Evolutionary conservation across 2,888 invertebrate genomes (phyloP).

Genomic region (Eilema sororculum): DNA sequence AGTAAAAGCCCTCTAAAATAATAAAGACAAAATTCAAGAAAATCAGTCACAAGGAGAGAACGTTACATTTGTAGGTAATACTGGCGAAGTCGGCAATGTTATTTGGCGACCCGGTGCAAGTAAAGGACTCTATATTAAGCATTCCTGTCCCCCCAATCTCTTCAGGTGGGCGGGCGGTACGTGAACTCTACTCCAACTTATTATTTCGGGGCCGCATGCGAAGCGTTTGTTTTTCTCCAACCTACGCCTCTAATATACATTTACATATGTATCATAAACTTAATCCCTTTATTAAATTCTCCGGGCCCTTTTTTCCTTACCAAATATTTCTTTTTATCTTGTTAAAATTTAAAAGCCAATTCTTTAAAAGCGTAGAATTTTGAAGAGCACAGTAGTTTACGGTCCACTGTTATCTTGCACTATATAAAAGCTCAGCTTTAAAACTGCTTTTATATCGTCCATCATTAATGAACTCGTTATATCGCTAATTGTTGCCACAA

Average conservation of each 20-base stretch:
- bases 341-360: conserved; percentile 38
- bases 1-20: conserved; percentile 43
- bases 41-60: conserved; percentile 58
- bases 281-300: conserved; percentile 82
- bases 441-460: conserved; percentile 51
- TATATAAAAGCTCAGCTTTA: conserved; percentile 53
- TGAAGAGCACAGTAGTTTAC: conserved; percentile 37
- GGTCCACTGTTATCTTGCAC: conserved; percentile 49
- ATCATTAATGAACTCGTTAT: conserved; percentile 80
- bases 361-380: conserved; percentile 37
- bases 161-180: conserved; percentile 79
- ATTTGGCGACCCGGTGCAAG: conserved; percentile 82
- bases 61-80: conserved; percentile 61
- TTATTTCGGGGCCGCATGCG: conserved; percentile 80
- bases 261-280: conserved; percentile 72
- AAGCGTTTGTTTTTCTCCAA: conserved; percentile 80
- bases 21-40: conserved; percentile 47
- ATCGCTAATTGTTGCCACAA: conserved; percentile 82
- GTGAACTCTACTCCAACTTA: conserved; percentile 83
- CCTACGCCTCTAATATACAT: conserved; percentile 68
- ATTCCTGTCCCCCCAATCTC: conserved; percentile 83
- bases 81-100: conserved; percentile 77
- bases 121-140: conserved; percentile 86
- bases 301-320: conserved; percentile 54
- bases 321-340: conserved; percentile 56